Base-by-base conservation (phyloP, 1,140 invertebrate species). In the Drosophila kohkoa region DNA sequence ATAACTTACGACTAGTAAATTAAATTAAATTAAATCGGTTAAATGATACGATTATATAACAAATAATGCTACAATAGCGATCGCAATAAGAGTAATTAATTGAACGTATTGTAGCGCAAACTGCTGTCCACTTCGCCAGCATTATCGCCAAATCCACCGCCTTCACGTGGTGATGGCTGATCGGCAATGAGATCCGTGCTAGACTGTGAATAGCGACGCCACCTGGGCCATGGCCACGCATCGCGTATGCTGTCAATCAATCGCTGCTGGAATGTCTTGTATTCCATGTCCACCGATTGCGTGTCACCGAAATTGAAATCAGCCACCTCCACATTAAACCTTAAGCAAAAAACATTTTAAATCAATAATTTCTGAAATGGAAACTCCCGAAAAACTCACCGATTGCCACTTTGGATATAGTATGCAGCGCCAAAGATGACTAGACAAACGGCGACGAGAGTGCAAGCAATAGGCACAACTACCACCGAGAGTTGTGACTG, bases 341-440 rank as follows among this genome's bases (percentile, higher is more conserved):
- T 96, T 25, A 25, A 25, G 20, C 4, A 25, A 25, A 30, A 3
- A 16, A 20, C 32, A 11, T 0, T 38, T n/a, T 4, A 16, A 52
- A 38, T 20, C 16, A 32, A 15, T 52, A 1, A n/a, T 4, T 28
- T 30, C 16, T 20, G 8, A 55, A 15, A 13, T 15, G 13, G 1
- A 30, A 52, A 30, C 25, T 30, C 1, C 11, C 0, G 8, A 10
- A 4, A 32, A 81, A 20, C 83, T 91, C 92, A 96, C 95, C 95
- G 95, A 48, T 95, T 95, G 69, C 95, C 94, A 82, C 95, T 96
- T 87, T 97, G 96, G 32, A 96, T 93, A 76, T 97, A 97, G 91
- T 97, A 97, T 0, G 97, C 96, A 4, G 97, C 95, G 10, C 97
- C 97, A 92, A 97, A 97, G 43, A 98, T 95, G 35, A 98, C 95